Evolutionary conservation across 2,888 invertebrate species (phyloP), one percentile per base, ranked within the genome.

Genomic region (Automeris io): DNA sequence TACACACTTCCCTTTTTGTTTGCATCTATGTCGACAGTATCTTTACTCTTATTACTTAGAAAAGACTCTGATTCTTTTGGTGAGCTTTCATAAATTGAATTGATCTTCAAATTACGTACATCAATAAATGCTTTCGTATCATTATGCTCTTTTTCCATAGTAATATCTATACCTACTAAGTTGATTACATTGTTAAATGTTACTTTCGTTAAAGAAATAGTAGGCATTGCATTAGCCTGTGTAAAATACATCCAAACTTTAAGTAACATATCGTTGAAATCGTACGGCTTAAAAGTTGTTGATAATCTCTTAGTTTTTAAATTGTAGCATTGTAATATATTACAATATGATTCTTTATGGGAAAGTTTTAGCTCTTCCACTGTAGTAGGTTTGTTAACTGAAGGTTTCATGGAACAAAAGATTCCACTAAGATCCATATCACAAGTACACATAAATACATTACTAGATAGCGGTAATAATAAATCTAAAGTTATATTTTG

Each of bases 301-400:
- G 29, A 7, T 16, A 16, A 8, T 16, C 16, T 29, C 29, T 16
- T 16, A 29, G 13, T 29, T 29, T 9, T 29, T 4, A 11, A 13
- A 31, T 37, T 21, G 23, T 37, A 37, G n/a, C 23, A 11, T 12
- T 37, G 37, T 13, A 37, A 2, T 2, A 11, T 32, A 8, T 6
- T 31, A 18, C 32, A 37, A 37, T 2, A 5, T 22, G 3, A 16
- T 29, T 6, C 8, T n/a, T 29, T 29, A 2, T 29, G n/a, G 26
- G 12, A 13, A 13, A 13, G n/a, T n/a, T n/a, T n/a, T n/a, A n/a
- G n/a, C n/a, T n/a, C n/a, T n/a, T n/a, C n/a, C n/a, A n/a, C n/a
- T n/a, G n/a, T n/a, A n/a, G n/a, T n/a, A n/a, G n/a, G n/a, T n/a
- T n/a, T n/a, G n/a, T n/a, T n/a, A n/a, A n/a, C n/a, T n/a, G n/a